Evolutionary conservation across 1,140 invertebrate genomes (phyloP).

Genomic region (Propsilocerus akamusi): DNA sequence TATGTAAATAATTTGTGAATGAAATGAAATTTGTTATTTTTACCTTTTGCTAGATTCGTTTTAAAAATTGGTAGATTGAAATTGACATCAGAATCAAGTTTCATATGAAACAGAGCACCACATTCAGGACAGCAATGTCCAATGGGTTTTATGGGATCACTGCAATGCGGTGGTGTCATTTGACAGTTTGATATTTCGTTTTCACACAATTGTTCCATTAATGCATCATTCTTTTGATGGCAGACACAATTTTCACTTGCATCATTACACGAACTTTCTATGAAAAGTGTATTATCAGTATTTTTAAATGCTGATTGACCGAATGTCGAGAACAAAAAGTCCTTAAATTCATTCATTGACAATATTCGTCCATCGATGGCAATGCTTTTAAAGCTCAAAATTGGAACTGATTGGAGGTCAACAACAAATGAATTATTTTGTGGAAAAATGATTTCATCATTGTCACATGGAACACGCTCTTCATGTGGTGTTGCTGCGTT

Average conservation of each 20-base stretch:
- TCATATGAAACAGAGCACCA: constrained; percentile 11
- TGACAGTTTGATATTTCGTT: constrained; percentile 14
- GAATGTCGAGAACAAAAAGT: constrained; percentile 14
- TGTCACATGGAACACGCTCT: constrained; percentile 18
- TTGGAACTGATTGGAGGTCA: constrained; percentile 16
- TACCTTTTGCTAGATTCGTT: too few species aligned
- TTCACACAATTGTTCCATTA: constrained; percentile 10
- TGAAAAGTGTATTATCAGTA: constrained; percentile 10
- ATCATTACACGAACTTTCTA: constrained; percentile 14
- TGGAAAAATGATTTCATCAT: constrained; percentile 17
- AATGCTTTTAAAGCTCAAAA: constrained; percentile 15
- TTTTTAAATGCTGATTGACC: constrained; percentile 17
- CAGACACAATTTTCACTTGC: constrained; percentile 17
- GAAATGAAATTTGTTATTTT: too few species aligned
- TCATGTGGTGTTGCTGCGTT: constrained; percentile 12
- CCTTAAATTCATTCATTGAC: constrained; percentile 14
- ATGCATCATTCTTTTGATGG: constrained; percentile 13
- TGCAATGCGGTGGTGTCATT: constrained; percentile 13
- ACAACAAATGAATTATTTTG: constrained; percentile 12
- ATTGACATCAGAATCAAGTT: constrained; percentile 10
- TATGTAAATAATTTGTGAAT: too few species aligned
- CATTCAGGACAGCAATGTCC: constrained; percentile 17
- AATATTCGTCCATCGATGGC: constrained; percentile 16
- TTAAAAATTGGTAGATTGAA: constrained; percentile 1
- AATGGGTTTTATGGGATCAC: constrained; percentile 12